Evolutionary conservation across 2,888 invertebrate genomes (phyloP), one percentile per base, ranked within the genome.

Genomic region (Heteropelma amictum): DNA sequence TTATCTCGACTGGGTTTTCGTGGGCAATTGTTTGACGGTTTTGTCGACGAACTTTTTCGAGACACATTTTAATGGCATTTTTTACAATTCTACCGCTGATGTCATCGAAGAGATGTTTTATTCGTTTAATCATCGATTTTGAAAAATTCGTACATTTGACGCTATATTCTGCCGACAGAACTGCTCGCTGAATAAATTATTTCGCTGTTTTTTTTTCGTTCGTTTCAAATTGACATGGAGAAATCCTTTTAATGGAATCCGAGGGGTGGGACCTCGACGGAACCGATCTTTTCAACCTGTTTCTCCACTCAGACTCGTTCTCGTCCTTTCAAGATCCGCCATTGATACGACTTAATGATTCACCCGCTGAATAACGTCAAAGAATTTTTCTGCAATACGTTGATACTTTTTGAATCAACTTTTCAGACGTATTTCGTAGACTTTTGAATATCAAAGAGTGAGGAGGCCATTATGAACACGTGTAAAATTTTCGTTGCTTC

Each of bases 151-250:
- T n/a, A n/a, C n/a, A n/a, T n/a, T n/a, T n/a, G n/a, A n/a, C n/a
- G n/a, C n/a, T n/a, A n/a, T n/a, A n/a, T n/a, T n/a, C n/a, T n/a
- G n/a, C n/a, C n/a, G n/a, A n/a, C n/a, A n/a, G n/a, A n/a, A n/a
- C n/a, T n/a, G n/a, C n/a, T n/a, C n/a, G n/a, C n/a, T n/a, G n/a
- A n/a, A n/a, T n/a, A n/a, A n/a, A n/a, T n/a, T n/a, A n/a, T n/a
- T n/a, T n/a, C n/a, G n/a, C n/a, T n/a, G n/a, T 10, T 83, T 84
- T 81, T 80, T 80, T 79, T 72, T 76, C 77, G 83, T 85, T 84
- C 85, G 84, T 84, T 86, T 86, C 82, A 81, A 85, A 87, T 87
- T 85, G 85, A 87, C 87, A 86, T 81, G 77, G 83, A 53, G 74
- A 14, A 17, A 86, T 86, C 85, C 81, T 83, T 64, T 78, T 82